Percentiles rank a stretch among this genome's conserved stretches.
Evolutionary conservation across 2,888 invertebrate species (phyloP).

Genomic region (Leptopilina syphax): DNA sequence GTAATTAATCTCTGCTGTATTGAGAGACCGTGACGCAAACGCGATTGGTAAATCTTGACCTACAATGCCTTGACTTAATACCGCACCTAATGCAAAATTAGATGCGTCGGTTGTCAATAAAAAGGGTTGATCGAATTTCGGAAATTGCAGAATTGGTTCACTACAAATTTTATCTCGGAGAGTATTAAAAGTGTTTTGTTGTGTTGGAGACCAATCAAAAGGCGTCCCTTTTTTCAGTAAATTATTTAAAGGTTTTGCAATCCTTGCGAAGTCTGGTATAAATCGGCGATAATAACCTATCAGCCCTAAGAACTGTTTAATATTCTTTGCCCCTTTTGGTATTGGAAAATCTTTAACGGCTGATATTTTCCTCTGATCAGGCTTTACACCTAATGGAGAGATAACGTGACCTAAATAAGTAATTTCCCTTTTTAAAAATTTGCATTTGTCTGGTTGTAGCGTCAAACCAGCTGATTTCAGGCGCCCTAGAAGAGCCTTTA

Average conservation of each 20-base stretch:
- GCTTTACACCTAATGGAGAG: not conserved
- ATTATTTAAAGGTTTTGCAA: conserved; percentile 48
- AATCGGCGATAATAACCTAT: conserved; percentile 5
- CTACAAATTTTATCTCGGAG: conserved; percentile 40
- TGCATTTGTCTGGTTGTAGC: conserved; percentile 10
- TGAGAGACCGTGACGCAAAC: conserved; percentile 64
- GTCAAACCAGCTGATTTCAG: not conserved
- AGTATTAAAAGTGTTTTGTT: conserved; percentile 43
- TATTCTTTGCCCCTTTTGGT: conserved; percentile 3
- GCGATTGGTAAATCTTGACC: conserved; percentile 61
- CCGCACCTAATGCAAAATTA: conserved; percentile 38
- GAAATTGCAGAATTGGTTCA: conserved; percentile 68
- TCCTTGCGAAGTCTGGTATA: conserved; percentile 5
- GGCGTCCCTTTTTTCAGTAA: conserved; percentile 38
- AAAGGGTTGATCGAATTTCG: conserved; percentile 63
- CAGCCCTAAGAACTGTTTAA: not conserved
- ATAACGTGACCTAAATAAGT: not conserved
- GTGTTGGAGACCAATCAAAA: conserved; percentile 46
- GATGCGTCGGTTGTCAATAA: conserved; percentile 45
- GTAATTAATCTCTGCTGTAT: conserved; percentile 61
- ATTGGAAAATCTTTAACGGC: not conserved
- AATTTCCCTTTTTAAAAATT: not conserved
- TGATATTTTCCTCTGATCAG: not conserved
- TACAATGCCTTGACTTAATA: conserved; percentile 53
- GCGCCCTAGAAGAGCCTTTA: not conserved